A percentile compares a stretch with the other conserved stretches of the same genome.
phyloP scores from a whole-genome alignment of 2,113 vertebrate species.

The Zapornia atra region DNA sequence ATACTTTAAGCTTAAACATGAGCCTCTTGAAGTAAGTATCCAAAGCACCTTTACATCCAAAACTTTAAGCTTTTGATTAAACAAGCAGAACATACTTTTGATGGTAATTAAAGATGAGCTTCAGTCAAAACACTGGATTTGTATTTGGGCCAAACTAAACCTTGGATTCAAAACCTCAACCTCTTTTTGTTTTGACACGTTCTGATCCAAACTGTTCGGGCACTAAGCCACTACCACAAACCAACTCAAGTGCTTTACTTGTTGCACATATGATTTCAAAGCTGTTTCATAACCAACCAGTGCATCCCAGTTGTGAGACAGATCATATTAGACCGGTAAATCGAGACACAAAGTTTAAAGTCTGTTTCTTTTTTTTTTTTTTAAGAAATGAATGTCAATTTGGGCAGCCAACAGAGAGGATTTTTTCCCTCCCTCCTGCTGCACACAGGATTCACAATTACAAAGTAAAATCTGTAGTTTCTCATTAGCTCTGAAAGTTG shows the following conservation, averaged over 20 bases:
- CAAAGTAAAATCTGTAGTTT: neutral
- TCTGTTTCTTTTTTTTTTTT: neutral
- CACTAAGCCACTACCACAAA: neutral
- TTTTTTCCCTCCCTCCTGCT: neutral
- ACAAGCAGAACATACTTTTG: conserved; percentile 5
- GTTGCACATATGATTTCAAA: neutral
- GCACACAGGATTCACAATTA: neutral
- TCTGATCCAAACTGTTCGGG: neutral
- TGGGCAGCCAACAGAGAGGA: neutral
- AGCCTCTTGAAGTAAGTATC: conserved; percentile 31
- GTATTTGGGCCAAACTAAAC: conserved; percentile 23
- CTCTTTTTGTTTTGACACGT: neutral
- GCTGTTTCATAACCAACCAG: neutral
- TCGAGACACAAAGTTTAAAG: neutral
- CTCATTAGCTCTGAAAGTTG: neutral
- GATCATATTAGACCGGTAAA: neutral
- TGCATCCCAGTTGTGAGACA: neutral
- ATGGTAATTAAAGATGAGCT: conserved; percentile 33
- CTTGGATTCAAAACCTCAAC: neutral
- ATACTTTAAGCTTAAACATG: neutral
- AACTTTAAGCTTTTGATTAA: conserved; percentile 39
- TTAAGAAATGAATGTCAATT: neutral
- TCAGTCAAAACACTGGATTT: neutral
- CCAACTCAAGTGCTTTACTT: neutral
- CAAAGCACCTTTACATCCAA: conserved; percentile 21